These are phyloP conservation scores for Centroberyx gerrardi DNA, from an alignment of 2,797 vertebrate genomes.

Conservation along the genomic window DNA sequence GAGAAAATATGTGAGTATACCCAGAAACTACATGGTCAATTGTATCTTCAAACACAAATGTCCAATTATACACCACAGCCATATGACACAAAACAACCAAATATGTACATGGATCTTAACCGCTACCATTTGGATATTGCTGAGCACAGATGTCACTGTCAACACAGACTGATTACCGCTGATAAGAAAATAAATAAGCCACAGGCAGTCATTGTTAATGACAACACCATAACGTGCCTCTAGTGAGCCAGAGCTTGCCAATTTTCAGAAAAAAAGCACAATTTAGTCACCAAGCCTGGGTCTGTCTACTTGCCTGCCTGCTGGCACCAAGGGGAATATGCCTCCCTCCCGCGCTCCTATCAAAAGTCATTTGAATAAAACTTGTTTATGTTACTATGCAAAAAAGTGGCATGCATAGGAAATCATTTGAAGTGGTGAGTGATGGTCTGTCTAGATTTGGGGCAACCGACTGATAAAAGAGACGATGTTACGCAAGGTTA, in stretches of 20 bases:
- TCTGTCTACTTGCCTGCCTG: slow-evolving; percentile 71
- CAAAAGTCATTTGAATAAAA: slow-evolving; percentile 70
- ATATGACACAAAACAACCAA: slow-evolving; percentile 67
- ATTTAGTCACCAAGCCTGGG: slow-evolving; percentile 72
- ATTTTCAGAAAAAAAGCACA: slow-evolving; percentile 68
- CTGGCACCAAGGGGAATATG: slow-evolving; percentile 68
- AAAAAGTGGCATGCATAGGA: slow-evolving; percentile 53
- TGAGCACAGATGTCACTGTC: slow-evolving; percentile 84
- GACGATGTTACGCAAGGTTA: slow-evolving; percentile 29
- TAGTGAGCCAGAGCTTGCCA: slow-evolving; percentile 76
- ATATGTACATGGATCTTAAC: slow-evolving; percentile 70
- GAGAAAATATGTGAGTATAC: slow-evolving; percentile 45
- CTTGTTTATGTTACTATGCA: slow-evolving; percentile 67
- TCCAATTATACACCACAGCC: slow-evolving; percentile 57
- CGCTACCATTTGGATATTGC: slow-evolving; percentile 76
- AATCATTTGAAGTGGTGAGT: slow-evolving; percentile 55
- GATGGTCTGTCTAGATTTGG: slow-evolving; percentile 57
- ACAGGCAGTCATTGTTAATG: slow-evolving; percentile 82
- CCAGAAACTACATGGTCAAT: slow-evolving; percentile 58
- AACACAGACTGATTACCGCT: slow-evolving; percentile 83
- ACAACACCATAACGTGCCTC: slow-evolving; percentile 80
- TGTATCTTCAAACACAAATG: slow-evolving; percentile 60
- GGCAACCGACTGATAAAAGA: slow-evolving; percentile 13
- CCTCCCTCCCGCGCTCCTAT: slow-evolving; percentile 67
- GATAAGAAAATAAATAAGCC: slow-evolving; percentile 85